Evolutionary conservation across 1,140 invertebrate genomes (phyloP).

Genomic region (Lepidurus couesii): DNA sequence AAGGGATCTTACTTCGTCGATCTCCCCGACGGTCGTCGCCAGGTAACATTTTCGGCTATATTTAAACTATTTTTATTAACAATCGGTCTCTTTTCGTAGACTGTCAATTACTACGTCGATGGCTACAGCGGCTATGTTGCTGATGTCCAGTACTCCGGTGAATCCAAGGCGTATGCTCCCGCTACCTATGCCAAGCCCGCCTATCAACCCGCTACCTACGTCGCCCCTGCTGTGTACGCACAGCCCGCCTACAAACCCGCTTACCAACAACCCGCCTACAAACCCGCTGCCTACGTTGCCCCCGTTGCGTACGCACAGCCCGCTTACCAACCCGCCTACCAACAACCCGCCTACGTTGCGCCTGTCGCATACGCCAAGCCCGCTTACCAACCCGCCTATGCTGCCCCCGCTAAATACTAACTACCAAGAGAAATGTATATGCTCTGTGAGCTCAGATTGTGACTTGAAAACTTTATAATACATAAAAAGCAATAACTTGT

Average conservation of each 20-base stretch:
- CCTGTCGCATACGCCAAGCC: background rate
- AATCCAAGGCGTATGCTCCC: slow-evolving; percentile 22
- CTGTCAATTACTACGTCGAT: no score
- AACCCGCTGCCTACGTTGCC: background rate
- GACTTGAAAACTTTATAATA: background rate
- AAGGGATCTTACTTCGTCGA: background rate
- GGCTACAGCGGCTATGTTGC: no score
- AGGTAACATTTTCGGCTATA: background rate
- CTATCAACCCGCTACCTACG: background rate
- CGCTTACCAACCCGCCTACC: background rate
- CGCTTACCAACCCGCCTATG: background rate
- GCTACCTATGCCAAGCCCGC: background rate
- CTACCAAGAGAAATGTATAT: background rate
- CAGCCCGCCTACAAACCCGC: slow-evolving; percentile 7
- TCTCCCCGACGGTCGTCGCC: slow-evolving; percentile 25
- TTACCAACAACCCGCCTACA: slow-evolving; percentile 15
- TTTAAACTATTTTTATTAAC: no score
- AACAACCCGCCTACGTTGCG: no score
- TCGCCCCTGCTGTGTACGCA: background rate
- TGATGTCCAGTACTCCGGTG: slow-evolving; percentile 7
- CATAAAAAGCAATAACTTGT: background rate
- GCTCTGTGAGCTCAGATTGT: background rate
- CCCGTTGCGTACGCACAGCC: background rate
- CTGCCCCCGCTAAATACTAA: background rate
- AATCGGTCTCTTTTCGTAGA: no score